A percentile compares a stretch with the other conserved stretches of the same genome.
Conservation (phyloP, 2,797 vertebrate genomes). For the Eleutherodactylus coqui region DNA sequence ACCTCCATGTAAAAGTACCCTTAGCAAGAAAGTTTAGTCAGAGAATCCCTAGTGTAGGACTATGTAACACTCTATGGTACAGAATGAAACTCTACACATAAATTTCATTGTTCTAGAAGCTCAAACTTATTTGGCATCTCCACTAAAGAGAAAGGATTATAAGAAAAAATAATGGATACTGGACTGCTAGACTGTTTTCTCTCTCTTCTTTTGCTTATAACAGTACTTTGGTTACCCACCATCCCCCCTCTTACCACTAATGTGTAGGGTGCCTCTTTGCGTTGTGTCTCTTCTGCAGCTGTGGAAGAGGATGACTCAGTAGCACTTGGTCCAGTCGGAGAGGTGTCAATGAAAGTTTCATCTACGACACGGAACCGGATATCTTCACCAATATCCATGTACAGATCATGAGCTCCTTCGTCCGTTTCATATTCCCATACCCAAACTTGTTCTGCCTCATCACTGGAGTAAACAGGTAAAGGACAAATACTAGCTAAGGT, state of each 20-base stretch:
- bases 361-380: slow-evolving; percentile 93
- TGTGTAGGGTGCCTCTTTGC: slow-evolving; percentile 91
- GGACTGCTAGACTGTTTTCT: too few relatives aligned
- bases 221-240: neutral
- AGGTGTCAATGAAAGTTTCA: slow-evolving; percentile 92
- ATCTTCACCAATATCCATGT: slow-evolving; percentile 98
- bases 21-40: too few relatives aligned
- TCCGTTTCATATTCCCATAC: slow-evolving; percentile 99
- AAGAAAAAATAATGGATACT: too few relatives aligned
- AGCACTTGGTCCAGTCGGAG: slow-evolving; percentile 88
- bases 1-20: too few relatives aligned
- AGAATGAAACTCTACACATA: too few relatives aligned
- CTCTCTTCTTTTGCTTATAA: too few relatives aligned
- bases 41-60: too few relatives aligned
- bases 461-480: slow-evolving; percentile 78
- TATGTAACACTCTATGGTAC: too few relatives aligned
- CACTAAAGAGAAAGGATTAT: too few relatives aligned
- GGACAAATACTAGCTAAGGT: slow-evolving; percentile 59
- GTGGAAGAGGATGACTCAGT: slow-evolving; percentile 73
- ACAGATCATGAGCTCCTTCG: slow-evolving; percentile 96
- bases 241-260: slow-evolving; percentile 82
- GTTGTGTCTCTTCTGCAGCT: slow-evolving; percentile 73
- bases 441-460: slow-evolving; percentile 97
- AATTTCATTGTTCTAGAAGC: too few relatives aligned
- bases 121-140: too few relatives aligned